phyloP scores from a whole-genome alignment of 2,888 invertebrate species.

The Tuberolachnus salignus region DNA sequence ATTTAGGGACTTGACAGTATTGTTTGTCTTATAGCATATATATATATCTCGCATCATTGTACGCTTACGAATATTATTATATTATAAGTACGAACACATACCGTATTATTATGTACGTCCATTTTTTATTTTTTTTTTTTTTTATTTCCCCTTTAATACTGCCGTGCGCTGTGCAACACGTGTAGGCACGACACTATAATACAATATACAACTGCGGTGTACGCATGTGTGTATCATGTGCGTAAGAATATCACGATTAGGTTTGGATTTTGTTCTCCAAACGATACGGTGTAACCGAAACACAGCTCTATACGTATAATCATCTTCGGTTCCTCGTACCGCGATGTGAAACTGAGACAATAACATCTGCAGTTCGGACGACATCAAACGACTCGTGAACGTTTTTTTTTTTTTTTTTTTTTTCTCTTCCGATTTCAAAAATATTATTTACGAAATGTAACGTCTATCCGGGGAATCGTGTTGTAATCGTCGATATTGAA shows the following conservation, averaged over 20 bases:
- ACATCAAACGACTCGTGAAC: background rate
- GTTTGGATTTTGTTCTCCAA: background rate
- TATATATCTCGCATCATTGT: background rate
- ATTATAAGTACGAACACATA: too few species aligned
- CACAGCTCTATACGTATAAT: too few species aligned
- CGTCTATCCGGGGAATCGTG: too few species aligned
- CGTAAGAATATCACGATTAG: background rate
- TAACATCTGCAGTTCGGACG: background rate
- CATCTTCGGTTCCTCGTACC: background rate
- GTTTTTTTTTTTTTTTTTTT: background rate
- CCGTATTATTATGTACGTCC: background rate
- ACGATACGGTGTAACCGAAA: background rate
- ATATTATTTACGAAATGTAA: too few species aligned
- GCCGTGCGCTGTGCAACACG: background rate
- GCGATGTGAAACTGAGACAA: background rate
- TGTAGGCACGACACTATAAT: background rate
- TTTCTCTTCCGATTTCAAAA: too few species aligned
- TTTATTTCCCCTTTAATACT: too few species aligned
- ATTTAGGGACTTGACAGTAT: conserved; percentile 1
- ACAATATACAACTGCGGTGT: background rate
- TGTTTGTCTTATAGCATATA: background rate
- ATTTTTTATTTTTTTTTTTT: background rate
- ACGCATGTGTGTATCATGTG: background rate
- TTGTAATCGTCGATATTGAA: too few species aligned
- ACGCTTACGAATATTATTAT: too few species aligned